These are phyloP conservation scores for Augochlora pura DNA, from an alignment of 1,140 invertebrate species.

Conservation along the genomic window DNA sequence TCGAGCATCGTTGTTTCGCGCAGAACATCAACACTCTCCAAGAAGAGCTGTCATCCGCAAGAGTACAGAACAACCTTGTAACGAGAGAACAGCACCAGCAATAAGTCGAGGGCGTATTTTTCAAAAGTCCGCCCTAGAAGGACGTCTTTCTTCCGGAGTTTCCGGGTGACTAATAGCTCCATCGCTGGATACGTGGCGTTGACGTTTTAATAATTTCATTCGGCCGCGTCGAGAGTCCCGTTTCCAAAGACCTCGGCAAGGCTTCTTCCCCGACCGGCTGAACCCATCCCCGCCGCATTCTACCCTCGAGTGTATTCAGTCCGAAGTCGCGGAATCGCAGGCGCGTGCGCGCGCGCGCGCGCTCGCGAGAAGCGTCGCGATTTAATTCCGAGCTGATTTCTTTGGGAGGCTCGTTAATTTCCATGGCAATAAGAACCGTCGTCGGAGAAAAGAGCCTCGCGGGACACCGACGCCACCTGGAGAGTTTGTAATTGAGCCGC, in stretches of 20 bases:
- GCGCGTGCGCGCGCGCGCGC: neutral
- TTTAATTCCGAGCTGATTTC: slow-evolving; percentile 56
- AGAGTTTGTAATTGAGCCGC: slow-evolving; percentile 27
- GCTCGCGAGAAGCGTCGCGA: slow-evolving; percentile 14
- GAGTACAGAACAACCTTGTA: no score
- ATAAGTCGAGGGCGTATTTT: neutral
- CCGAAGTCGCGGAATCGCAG: slow-evolving; percentile 48
- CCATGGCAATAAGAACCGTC: slow-evolving; percentile 42
- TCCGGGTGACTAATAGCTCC: slow-evolving; percentile 37
- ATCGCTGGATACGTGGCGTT: slow-evolving; percentile 60
- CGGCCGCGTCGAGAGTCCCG: slow-evolving; percentile 47
- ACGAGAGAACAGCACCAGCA: no score
- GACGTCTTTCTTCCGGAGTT: neutral
- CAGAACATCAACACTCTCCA: no score
- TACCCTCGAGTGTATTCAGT: slow-evolving; percentile 52
- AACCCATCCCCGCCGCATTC: slow-evolving; percentile 35
- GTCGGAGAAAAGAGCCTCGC: slow-evolving; percentile 3
- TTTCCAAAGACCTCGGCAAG: slow-evolving; percentile 39
- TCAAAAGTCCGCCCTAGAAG: neutral
- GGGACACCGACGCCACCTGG: slow-evolving; percentile 26
- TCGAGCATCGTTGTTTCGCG: no score
- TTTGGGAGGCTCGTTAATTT: slow-evolving; percentile 62
- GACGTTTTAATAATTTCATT: slow-evolving; percentile 69
- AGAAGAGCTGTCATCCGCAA: no score
- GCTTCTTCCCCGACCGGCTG: slow-evolving; percentile 35